phyloP scores from a whole-genome alignment of 2,797 vertebrate genomes.

The Sciaenops ocellatus region DNA sequence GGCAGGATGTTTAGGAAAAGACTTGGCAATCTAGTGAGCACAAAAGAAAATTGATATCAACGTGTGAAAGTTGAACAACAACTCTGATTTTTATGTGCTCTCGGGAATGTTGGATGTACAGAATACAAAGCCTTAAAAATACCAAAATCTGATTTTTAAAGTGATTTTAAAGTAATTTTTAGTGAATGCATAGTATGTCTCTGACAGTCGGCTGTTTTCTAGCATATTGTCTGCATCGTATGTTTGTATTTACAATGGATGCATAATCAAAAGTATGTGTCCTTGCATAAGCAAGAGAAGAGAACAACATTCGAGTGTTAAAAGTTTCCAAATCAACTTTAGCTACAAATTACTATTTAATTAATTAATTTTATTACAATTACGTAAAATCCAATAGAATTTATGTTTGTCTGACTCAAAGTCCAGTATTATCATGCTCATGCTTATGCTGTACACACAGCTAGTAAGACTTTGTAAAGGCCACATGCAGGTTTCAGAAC shows the following conservation, averaged over 20 bases:
- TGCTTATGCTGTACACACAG: conserved; percentile 75
- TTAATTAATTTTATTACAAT: conserved; percentile 55
- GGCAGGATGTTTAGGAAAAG: conserved; percentile 27
- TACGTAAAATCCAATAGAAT: conserved; percentile 63
- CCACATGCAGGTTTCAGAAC: conserved; percentile 81
- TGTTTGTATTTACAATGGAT: conserved; percentile 59
- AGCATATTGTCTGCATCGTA: conserved; percentile 51
- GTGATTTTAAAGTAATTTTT: conserved; percentile 30
- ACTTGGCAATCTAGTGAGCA: conserved; percentile 39
- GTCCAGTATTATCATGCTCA: conserved; percentile 79
- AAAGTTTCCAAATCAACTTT: conserved; percentile 45
- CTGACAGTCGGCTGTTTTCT: conserved; percentile 43
- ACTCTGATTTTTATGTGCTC: conserved; percentile 15
- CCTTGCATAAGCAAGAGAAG: conserved; percentile 46
- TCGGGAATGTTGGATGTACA: conserved; percentile 43
- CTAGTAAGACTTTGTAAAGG: conserved; percentile 78
- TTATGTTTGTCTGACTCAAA: conserved; percentile 52
- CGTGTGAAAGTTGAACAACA: conserved; percentile 26
- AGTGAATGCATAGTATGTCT: conserved; percentile 68
- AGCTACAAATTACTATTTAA: conserved; percentile 60
- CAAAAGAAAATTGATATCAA: conserved; percentile 21
- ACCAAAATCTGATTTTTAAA: conserved; percentile 36
- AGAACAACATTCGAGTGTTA: conserved; percentile 59
- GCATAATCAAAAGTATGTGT: conserved; percentile 54
- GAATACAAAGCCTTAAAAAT: conserved; percentile 52